Evolutionary conservation across 2,797 vertebrate species (phyloP).

Genomic region (Denticeps clupeoides): DNA sequence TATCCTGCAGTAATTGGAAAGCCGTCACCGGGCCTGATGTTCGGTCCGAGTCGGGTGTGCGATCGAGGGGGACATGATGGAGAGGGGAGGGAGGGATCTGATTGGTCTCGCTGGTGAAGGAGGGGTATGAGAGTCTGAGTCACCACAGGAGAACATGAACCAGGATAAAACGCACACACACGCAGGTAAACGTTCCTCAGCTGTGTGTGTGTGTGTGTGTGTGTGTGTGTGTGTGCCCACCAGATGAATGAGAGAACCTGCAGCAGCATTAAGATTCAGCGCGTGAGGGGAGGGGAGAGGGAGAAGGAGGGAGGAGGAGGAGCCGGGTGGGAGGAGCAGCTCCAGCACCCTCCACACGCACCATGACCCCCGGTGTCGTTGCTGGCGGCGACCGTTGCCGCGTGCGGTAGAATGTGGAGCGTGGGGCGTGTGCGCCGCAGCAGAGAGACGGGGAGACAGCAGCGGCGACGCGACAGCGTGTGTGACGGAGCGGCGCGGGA

Average conservation of each 20-base stretch:
- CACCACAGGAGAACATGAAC: neutral
- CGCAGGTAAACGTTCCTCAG: neutral
- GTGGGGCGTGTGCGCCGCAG: constrained; percentile 33
- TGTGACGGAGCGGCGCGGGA: constrained; percentile 12
- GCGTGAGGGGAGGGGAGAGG: constrained; percentile 28
- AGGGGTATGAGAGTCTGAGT: constrained; percentile 8
- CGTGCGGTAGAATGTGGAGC: constrained; percentile 31
- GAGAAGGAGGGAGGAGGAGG: constrained; percentile 7
- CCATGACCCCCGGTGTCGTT: constrained; percentile 24
- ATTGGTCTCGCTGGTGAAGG: constrained; percentile 16
- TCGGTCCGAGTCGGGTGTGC: constrained; percentile 30
- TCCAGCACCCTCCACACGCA: constrained; percentile 13
- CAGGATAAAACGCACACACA: neutral
- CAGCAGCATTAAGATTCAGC: constrained; percentile 38
- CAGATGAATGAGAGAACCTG: constrained; percentile 34
- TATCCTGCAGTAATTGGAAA: constrained; percentile 64
- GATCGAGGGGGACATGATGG: constrained; percentile 16
- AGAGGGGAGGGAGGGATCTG: constrained; percentile 3
- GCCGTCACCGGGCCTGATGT: constrained; percentile 49
- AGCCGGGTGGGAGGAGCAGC: constrained; percentile 23
- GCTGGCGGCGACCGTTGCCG: constrained; percentile 19
- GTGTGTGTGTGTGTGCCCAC: constrained; percentile 4
- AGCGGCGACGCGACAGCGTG: constrained; percentile 21
- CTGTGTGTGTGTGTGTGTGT: neutral
- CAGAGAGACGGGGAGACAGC: constrained; percentile 37